Evolutionary conservation across 2,797 vertebrate genomes (phyloP), one percentile per base, ranked within the genome.

Genomic region (Hemitrygon akajei): DNA sequence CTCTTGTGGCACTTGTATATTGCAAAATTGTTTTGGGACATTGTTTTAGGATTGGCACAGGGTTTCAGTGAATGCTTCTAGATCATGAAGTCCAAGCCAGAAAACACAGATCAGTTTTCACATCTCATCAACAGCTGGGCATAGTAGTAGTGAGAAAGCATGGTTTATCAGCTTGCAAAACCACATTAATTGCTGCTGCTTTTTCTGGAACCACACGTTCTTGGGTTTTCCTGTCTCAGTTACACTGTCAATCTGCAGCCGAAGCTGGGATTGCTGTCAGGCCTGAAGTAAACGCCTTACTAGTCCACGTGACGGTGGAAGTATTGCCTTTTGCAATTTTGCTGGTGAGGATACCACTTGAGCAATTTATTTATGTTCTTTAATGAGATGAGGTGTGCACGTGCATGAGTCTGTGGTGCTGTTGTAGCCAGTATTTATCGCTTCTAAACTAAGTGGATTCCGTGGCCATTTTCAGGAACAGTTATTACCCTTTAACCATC

Each of bases 11-110:
- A 89, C n/a, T 89, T 89, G 86, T 69, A 60, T 89, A 37, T 89
- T 69, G 60, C n/a, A 89, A 89, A 89, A 89, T 89, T 89, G 16
- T n/a, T 69, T 89, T 60, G 37, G 69, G 86, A 89, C 63, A 63
- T 89, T 66, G 86, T 89, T 89, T 63, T 63, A 89, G 63, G 63
- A 34, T 34, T 89, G 86, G 30, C 86, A 89, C 86, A 63, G 86
- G 60, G 69, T 34, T 89, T 18, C 7, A 89, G n/a, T 69, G 18
- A 4, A 66, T 3, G 60, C 20, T 69, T 22, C 34, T 89, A 16
- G 86, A 37, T 37, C 60, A 22, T 11, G 20, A 89, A 37, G 14
- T 89, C 14, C 60, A 69, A 69, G 86, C 86, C 56, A 89, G 18
- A 7, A 22, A 89, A 66, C 16, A 18, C 60, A 69, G 18, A 89